These are phyloP conservation scores for Cosmopolites sordidus DNA, from an alignment of 2,888 invertebrate genomes.

Conservation along the genomic window DNA sequence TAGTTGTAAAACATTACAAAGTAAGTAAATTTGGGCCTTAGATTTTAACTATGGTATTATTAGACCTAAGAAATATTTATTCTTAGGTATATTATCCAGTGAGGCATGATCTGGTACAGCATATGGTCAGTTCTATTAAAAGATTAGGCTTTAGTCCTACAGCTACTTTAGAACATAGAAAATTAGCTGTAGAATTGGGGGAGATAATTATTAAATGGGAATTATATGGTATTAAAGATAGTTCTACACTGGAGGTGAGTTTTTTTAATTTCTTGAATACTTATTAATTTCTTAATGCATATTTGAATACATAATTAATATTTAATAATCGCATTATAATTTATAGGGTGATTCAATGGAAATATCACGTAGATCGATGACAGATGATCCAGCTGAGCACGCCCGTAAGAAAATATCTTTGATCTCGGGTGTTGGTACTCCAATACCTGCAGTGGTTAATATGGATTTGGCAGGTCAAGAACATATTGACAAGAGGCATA, in stretches of 20 bases:
- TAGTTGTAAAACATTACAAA: conserved; percentile 92
- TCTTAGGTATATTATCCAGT: conserved; percentile 89
- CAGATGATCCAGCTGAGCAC: neutral
- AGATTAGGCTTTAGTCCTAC: conserved; percentile 84
- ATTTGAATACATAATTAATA: no score
- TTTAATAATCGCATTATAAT: no score
- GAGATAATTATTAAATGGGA: conserved; percentile 99
- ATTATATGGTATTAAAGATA: conserved; percentile 77
- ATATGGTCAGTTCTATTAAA: conserved; percentile 93
- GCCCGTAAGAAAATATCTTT: neutral
- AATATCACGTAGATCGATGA: neutral
- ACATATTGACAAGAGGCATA: conserved; percentile 84
- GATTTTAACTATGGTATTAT: no score
- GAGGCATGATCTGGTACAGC: conserved; percentile 87
- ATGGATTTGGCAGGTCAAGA: conserved; percentile 69
- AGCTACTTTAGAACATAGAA: conserved; percentile 84
- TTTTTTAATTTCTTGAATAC: no score
- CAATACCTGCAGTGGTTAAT: conserved; percentile 38
- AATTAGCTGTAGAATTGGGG: conserved; percentile 89
- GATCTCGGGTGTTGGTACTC: conserved; percentile 17
- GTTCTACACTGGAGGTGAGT: conserved; percentile 35
- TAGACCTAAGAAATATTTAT: no score
- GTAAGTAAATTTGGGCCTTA: conserved; percentile 49
- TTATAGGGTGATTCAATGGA: no score
- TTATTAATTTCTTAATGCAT: no score